These are phyloP conservation scores for Cynodonichthys magdalenae DNA, from an alignment of 2,797 vertebrate genomes.

Conservation along the genomic window DNA sequence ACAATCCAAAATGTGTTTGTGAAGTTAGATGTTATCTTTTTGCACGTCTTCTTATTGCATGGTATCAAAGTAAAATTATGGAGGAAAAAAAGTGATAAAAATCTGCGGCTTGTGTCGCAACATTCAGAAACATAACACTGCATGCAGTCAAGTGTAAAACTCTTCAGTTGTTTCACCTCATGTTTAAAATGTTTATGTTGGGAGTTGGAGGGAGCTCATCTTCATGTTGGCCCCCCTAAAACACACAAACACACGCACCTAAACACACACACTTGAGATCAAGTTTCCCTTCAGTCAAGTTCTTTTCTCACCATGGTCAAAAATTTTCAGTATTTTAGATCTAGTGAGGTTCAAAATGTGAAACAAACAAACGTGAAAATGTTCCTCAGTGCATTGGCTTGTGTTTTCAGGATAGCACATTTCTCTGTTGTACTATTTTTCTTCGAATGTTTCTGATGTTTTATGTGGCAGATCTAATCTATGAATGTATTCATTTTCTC, in stretches of 20 bases:
- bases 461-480: constrained; percentile 81
- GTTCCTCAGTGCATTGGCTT: constrained; percentile 78
- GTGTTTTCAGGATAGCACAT: constrained; percentile 60
- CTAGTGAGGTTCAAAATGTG: constrained; percentile 76
- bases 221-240: constrained; percentile 79
- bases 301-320: constrained; percentile 58
- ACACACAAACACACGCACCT: constrained; percentile 3
- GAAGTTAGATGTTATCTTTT: constrained; percentile 89
- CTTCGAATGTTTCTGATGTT: constrained; percentile 60
- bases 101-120: constrained; percentile 75
- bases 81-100: constrained; percentile 69
- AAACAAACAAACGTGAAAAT: constrained; percentile 80
- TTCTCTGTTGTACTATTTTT: constrained; percentile 65
- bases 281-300: constrained; percentile 58
- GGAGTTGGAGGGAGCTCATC: constrained; percentile 79
- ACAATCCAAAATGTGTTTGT: constrained; percentile 87
- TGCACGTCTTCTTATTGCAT: constrained; percentile 88
- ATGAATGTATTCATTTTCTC: constrained; percentile 85
- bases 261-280: constrained; percentile 59
- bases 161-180: constrained; percentile 81
- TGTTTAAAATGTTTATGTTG: constrained; percentile 65
- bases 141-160: constrained; percentile 83
- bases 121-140: constrained; percentile 82
- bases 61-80: constrained; percentile 86
- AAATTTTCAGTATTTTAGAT: constrained; percentile 60